Evolutionary conservation across 2,797 vertebrate genomes (phyloP), one percentile per base, ranked within the genome.

Genomic region (Adelosebastes latens): DNA sequence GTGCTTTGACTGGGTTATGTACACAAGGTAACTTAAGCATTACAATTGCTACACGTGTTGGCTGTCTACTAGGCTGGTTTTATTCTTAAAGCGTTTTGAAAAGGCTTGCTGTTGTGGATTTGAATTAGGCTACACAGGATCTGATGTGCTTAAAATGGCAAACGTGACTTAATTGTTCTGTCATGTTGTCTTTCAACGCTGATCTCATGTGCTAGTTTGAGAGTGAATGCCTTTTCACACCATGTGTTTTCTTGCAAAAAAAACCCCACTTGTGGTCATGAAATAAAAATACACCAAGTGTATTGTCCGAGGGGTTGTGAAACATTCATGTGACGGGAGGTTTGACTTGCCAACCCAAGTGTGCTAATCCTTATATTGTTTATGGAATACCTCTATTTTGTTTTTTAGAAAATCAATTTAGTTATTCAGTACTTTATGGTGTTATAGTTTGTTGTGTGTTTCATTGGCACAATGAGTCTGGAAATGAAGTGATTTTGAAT

Each of bases 271-370:
- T n/a, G 10, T 77, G 24, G 29, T 68, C 63, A 74, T 74, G n/a
- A 31, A 68, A 71, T 55, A 49, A 82, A 82, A 80, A 82, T 56
- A 70, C 72, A 75, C 42, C 8, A 8, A 22, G 42, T 64, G 52
- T 71, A 53, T 79, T 76, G 63, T 85, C 64, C 22, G 53, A 66
- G 27, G 55, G 14, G 22, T 67, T 84, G 72, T 66, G 29, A 84
- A 85, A 87, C 71, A 60, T 77, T 75, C 14, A 69, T 76, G 58
- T 5, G 3, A 66, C 2, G 2, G 53, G 32, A 16, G 18, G 8
- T 52, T 56, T 77, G 72, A 69, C 22, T 39, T 27, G 31, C 52
- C 8, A 58, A 34, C 42, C 36, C 12, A 29, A 18, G 11, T 53
- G 6, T 70, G 18, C 5, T 59, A 18, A 69, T 75, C 59, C 22